Evolutionary conservation across 92 coral and sea anemone species (phyloP), one percentile per base, ranked within the genome.

Genomic region (Hydrozoanthus gracilis): DNA sequence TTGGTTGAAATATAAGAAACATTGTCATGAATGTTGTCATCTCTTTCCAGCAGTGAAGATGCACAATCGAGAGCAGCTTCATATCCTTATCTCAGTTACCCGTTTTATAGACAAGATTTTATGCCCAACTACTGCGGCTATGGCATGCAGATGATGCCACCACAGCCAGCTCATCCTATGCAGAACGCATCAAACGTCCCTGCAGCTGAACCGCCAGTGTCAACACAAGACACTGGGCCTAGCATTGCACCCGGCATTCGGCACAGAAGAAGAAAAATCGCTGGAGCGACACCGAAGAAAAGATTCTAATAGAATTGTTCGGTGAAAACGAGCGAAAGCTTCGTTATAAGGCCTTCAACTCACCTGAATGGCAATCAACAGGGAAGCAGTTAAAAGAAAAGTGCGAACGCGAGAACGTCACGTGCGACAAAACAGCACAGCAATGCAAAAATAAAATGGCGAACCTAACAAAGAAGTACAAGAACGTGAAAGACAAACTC

Each of bases 381-480:
- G 87, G 87, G 71, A 79, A n/a, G 49, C 76, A 49, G 61, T 85
- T 88, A 70, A 77, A 88, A 49, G 82, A 82, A 83, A 51, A 68
- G 76, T 83, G 91, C 80, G 76, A 76, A 85, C 83, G 85, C 58
- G 77, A 88, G 76, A 88, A 88, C 56, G 85, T 88, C 71, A 51
- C 84, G 71, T 74, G 88, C 85, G 74, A 88, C 85, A 83, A 76
- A 83, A 88, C 84, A 47, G 83, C 88, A 35, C 91, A 83, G 86
- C 91, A 88, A 72, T 88, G 88, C 85, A 83, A 88, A 78, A 88
- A 88, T 62, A 88, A 73, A 88, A 79, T 88, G 88, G 83, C 84
- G 55, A 88, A 88, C 67, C 90, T 87, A 3, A 78, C 90, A 45
- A 79, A 82, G 70, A 88, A 88, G 14, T 88, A 88, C 84, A 88